These are phyloP conservation scores for Callithrix jacchus DNA, from an alignment of 2,113 vertebrate species.

Conservation along the genomic window DNA sequence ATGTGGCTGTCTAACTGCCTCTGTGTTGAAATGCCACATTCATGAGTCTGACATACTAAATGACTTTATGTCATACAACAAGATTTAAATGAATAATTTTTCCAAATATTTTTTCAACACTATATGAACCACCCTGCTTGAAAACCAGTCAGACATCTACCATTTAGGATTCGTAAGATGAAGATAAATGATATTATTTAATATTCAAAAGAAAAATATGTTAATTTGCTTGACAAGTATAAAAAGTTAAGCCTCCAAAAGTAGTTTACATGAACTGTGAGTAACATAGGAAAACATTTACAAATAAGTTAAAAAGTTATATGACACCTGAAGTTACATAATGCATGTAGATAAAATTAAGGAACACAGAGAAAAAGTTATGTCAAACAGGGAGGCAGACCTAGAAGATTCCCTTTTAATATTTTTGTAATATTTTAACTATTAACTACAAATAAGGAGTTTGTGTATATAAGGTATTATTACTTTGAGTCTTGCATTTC, in stretches of 20 bases:
- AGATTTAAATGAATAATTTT: background rate
- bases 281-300: background rate
- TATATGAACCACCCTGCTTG: background rate
- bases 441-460: background rate
- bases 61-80: background rate
- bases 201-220: background rate
- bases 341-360: background rate
- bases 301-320: background rate
- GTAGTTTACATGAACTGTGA: background rate
- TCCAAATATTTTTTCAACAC: background rate
- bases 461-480: background rate
- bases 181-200: background rate
- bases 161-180: background rate
- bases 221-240: background rate
- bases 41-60: background rate
- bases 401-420: background rate
- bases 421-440: constrained; percentile 24
- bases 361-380: background rate
- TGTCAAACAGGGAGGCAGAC: background rate
- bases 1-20: background rate
- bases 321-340: background rate
- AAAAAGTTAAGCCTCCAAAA: background rate
- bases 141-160: background rate
- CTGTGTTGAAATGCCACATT: background rate
- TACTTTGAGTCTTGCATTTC: constrained; percentile 6